Conservation (phyloP, 1,140 invertebrate genomes). For the Caligus rogercresseyi region DNA sequence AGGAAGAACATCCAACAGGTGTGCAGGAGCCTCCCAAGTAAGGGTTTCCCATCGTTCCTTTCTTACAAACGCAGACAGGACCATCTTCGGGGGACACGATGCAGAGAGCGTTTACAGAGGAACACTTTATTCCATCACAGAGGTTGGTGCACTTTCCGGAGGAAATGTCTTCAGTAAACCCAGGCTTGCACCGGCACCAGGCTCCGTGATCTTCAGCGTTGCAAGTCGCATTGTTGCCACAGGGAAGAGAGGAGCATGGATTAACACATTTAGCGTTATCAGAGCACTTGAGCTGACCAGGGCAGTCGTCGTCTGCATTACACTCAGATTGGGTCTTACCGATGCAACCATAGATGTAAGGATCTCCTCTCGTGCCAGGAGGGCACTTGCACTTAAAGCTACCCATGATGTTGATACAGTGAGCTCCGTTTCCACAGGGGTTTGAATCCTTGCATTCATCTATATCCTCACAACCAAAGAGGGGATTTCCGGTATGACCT, state of each 20-base stretch:
- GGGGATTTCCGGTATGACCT: conserved; percentile 64
- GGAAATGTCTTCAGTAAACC: conserved; percentile 35
- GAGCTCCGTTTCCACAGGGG: conserved; percentile 63
- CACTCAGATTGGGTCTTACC: conserved; percentile 40
- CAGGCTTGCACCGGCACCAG: conserved; percentile 64
- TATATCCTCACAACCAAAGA: conserved; percentile 42
- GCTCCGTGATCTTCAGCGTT: conserved; percentile 69
- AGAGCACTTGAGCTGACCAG: conserved; percentile 53
- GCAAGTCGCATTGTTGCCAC: conserved; percentile 65
- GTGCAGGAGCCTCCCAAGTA: conserved; percentile 67
- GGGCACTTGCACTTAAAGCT: conserved; percentile 54
- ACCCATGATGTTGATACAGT: conserved; percentile 63
- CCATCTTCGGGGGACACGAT: conserved; percentile 55
- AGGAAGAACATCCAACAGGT: conserved; percentile 55
- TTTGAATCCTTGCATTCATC: conserved; percentile 50
- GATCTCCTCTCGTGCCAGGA: conserved; percentile 56
- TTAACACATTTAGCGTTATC: conserved; percentile 51
- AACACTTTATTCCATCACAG: conserved; percentile 60
- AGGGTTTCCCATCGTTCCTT: conserved; percentile 67
- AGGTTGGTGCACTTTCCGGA: conserved; percentile 24
- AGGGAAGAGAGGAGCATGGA: conserved; percentile 52
- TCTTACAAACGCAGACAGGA: conserved; percentile 65
- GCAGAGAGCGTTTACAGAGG: conserved; percentile 53
- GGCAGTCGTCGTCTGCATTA: conserved; percentile 50
- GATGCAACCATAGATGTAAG: conserved; percentile 47